These are phyloP conservation scores for Microtus agrestis DNA, from an alignment of 2,797 vertebrate genomes.

Conservation along the genomic window DNA sequence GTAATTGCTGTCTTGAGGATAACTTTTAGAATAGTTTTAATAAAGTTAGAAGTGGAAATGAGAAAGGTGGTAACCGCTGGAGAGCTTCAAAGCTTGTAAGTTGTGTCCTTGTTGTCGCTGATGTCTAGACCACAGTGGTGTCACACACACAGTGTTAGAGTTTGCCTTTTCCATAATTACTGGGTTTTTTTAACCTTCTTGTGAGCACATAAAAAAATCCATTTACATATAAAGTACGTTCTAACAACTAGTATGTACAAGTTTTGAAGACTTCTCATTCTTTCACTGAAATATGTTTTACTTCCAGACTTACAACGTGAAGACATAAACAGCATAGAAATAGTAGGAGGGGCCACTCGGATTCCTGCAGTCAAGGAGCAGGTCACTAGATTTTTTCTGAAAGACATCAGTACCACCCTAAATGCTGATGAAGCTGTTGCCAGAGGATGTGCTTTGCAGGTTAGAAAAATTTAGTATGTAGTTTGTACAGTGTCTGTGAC, in stretches of 20 bases:
- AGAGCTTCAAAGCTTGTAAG: background rate
- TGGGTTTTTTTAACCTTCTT: background rate
- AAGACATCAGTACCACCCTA: slow-evolving; percentile 91
- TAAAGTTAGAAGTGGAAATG: background rate
- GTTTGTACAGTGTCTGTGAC: slow-evolving; percentile 18
- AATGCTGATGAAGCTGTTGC: slow-evolving; percentile 92
- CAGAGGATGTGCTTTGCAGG: slow-evolving; percentile 91
- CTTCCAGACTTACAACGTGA: slow-evolving; percentile 89
- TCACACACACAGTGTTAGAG: background rate
- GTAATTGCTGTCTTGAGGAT: slow-evolving; percentile 28
- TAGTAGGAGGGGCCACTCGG: slow-evolving; percentile 90
- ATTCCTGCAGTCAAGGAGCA: slow-evolving; percentile 91
- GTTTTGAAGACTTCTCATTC: slow-evolving; percentile 36
- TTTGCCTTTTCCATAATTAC: slow-evolving; percentile 30
- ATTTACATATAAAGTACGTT: background rate
- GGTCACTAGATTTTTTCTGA: slow-evolving; percentile 89
- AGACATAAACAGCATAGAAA: slow-evolving; percentile 90
- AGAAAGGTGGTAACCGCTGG: background rate
- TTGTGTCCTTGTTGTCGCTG: background rate
- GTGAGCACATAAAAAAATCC: background rate
- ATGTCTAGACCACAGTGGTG: background rate
- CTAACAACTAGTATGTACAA: background rate
- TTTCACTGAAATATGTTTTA: slow-evolving; percentile 67
- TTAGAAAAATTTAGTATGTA: slow-evolving; percentile 59
- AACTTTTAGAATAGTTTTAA: slow-evolving; percentile 17